Percentiles rank a stretch among this genome's conserved stretches.
Evolutionary conservation across 2,888 invertebrate genomes (phyloP).

Genomic region (Oxyscelio sp.): DNA sequence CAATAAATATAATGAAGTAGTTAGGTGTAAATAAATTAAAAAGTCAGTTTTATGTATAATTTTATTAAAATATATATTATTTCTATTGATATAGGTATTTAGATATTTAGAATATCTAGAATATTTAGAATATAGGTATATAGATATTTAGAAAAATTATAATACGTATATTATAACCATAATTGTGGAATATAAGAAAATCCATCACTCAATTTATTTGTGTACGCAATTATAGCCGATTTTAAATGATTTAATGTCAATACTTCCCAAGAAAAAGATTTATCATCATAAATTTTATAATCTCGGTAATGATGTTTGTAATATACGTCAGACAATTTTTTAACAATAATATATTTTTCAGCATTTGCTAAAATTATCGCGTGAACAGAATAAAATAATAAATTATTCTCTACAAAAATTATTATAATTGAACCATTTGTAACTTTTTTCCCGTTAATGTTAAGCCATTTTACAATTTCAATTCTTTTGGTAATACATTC

Average conservation of each 20-base stretch:
- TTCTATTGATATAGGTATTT: too few species aligned
- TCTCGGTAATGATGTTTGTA: slow-evolving; percentile 17
- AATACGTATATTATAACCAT: neutral
- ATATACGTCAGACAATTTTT: slow-evolving; percentile 15
- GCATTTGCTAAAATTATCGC: neutral
- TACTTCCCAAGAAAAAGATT: slow-evolving; percentile 22
- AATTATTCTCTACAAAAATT: neutral
- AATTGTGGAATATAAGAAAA: slow-evolving; percentile 6
- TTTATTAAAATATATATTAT: too few species aligned
- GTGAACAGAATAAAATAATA: slow-evolving; percentile 20
- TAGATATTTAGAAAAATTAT: too few species aligned
- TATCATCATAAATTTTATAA: slow-evolving; percentile 35
- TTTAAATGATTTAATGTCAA: slow-evolving; percentile 18
- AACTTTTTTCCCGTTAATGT: neutral
- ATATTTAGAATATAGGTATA: neutral
- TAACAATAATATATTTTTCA: slow-evolving; percentile 1
- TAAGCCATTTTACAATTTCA: slow-evolving; percentile 3
- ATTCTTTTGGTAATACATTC: neutral
- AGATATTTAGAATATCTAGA: neutral
- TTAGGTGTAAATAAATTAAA: too few species aligned
- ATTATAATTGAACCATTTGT: neutral
- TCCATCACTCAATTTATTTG: slow-evolving; percentile 31
- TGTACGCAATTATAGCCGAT: slow-evolving; percentile 10
- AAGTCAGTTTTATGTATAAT: too few species aligned
- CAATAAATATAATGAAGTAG: too few species aligned